Evolutionary conservation across 2,113 vertebrate genomes (phyloP), one percentile per base, ranked within the genome.

Genomic region (Patagioenas fasciata): DNA sequence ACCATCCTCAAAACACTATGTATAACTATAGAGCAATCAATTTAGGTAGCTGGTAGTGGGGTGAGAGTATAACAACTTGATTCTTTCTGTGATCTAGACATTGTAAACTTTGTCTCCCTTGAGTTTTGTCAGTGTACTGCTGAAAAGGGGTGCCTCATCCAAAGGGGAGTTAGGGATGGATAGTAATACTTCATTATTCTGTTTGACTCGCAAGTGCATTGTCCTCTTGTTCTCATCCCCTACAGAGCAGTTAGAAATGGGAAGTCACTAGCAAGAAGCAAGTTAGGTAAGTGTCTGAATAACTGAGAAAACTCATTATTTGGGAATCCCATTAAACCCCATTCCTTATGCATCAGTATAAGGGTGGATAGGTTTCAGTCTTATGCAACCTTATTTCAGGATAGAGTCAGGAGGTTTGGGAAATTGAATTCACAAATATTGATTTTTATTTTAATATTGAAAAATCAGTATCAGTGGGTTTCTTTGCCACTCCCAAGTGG

Each of bases 401-500:
- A 24, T 13, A 60, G 38, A 34, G n/a, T 31, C 5, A 13, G 26
- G 50, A 4, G 4, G 8, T 26, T 50, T 6, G 24, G 26, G 23
- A 42, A 85, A 71, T 54, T 40, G 40, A 40, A 40, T 40, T 40
- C 40, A 40, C 40, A 40, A 11, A 40, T 40, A 40, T 40, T 40
- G 40, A 40, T 40, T 40, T 40, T 40, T 40, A 40, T 40, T 40
- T 40, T 40, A 40, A 13, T 38, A 31, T 51, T 31, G 28, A 78
- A 56, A 72, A 82, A n/a, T n/a, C 11, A 1, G 29, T 29, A 32
- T 51, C 13, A 9, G 10, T 65, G 23, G 11, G 38, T 60, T 66
- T 47, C 9, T 7, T 5, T 6, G 12, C 10, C 6, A 24, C 9
- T 7, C 28, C 13, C 1, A 2, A 60, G 38, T 48, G 44, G 44